Base-by-base conservation (phyloP, 1,140 invertebrate species). In the Epicauta chinensis region DNA sequence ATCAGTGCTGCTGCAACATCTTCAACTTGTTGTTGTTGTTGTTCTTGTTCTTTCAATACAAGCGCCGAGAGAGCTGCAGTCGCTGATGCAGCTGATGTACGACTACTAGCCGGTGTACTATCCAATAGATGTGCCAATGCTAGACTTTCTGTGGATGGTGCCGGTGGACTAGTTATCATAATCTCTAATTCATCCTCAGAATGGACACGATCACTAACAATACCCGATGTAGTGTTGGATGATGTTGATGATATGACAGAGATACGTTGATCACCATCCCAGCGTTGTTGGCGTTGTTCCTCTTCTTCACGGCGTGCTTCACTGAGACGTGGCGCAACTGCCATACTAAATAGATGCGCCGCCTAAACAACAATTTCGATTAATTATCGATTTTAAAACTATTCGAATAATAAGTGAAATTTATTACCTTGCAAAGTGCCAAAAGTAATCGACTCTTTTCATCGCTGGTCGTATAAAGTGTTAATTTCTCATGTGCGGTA, bases 321-420 rank as follows among this genome's bases (percentile, higher is more conserved):
- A 61, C 78, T 86, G 16, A 92, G 74, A 61, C 88, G 81, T 12
- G 87, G 83, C 45, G 91, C 86, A 63, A 94, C 84, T 65, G 89
- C 87, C 89, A 96, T 91, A 61, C 89, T 91, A 73, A 96, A 96
- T 70, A 94, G 91, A 75, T 97, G 93, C 5, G 91, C 94, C 56
- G 89, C 86, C 23, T 23, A 23, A 23, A n/a, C n/a, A n/a, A n/a
- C n/a, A 23, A 23, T 23, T 23, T 23, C 7, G 1, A 5, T 23
- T 23, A 1, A 23, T 23, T 5, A 23, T 23, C 23, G 7, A 23
- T 5, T 5, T 5, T 23, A 7, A 23, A 23, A 7, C n/a, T n/a
- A n/a, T n/a, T n/a, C n/a, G n/a, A n/a, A 2, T 23, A 5, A 23
- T 23, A 4, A 3, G 4, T 23, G 23, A 23, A 23, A 23, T 2